A percentile compares a stretch with the other conserved stretches of the same genome.
Conservation (phyloP, 2,888 invertebrate species). For the Itoplectis maculator region DNA sequence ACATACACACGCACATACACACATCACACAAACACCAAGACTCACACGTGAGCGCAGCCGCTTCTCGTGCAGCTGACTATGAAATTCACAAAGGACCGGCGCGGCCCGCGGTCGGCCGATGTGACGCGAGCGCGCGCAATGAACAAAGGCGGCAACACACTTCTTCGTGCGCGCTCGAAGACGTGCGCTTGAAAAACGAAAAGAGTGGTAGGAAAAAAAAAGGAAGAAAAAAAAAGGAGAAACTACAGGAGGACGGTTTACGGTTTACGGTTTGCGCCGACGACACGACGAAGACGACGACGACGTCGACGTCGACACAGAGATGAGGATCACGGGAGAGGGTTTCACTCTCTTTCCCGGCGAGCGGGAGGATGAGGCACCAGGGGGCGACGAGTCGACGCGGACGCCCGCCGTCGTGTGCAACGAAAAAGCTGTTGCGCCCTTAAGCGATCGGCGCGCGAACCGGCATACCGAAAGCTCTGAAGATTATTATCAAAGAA, state of each 20-base stretch:
- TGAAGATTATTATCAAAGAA: constrained; percentile 65
- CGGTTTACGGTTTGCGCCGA: too few species aligned
- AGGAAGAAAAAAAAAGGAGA: not conserved
- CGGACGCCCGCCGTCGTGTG: constrained; percentile 44
- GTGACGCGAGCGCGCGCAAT: constrained; percentile 67
- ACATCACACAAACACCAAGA: constrained; percentile 13
- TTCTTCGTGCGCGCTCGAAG: constrained; percentile 66
- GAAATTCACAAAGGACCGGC: constrained; percentile 78
- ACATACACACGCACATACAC: constrained; percentile 32
- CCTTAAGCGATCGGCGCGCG: constrained; percentile 30
- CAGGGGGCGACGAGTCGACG: too few species aligned
- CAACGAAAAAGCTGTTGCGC: constrained; percentile 61
- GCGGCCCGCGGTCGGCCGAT: constrained; percentile 64
- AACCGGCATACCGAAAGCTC: constrained; percentile 50
- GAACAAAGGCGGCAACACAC: constrained; percentile 78
- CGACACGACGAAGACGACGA: constrained; percentile 48
- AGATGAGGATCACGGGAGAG: constrained; percentile 48
- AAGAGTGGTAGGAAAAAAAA: constrained; percentile 57
- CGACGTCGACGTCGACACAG: constrained; percentile 44
- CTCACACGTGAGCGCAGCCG: constrained; percentile 67
- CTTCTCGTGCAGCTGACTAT: constrained; percentile 79
- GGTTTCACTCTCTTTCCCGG: constrained; percentile 40
- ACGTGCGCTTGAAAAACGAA: constrained; percentile 67
- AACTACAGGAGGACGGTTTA: constrained; percentile 47
- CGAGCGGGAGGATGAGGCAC: constrained; percentile 34